Percentiles rank a stretch among this genome's conserved stretches.
Conservation (phyloP, 2,113 vertebrate species). For the Ornithorhynchus anatinus region DNA sequence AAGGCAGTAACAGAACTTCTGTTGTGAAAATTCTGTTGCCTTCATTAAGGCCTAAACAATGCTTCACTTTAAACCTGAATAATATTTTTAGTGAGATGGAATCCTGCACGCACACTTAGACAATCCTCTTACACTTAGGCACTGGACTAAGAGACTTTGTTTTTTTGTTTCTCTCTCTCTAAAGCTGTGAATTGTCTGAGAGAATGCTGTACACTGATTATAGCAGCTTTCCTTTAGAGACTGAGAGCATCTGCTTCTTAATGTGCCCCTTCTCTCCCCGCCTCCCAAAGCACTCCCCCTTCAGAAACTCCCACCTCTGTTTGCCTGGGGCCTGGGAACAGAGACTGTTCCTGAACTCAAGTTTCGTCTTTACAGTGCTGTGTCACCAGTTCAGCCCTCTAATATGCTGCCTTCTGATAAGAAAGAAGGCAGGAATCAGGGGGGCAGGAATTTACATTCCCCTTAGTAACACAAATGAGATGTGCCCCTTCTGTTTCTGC, state of each 20-base stretch:
- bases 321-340: conserved; percentile 70
- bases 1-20: conserved; percentile 70
- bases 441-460: conserved; percentile 56
- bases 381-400: conserved; percentile 56
- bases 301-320: conserved; percentile 58
- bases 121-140: conserved; percentile 65
- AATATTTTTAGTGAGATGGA: conserved; percentile 62
- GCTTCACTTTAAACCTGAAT: conserved; percentile 67
- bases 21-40: conserved; percentile 72
- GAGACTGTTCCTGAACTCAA: conserved; percentile 32
- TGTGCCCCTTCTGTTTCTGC: conserved; percentile 8
- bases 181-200: conserved; percentile 64
- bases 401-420: conserved; percentile 51
- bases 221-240: conserved; percentile 65
- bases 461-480: conserved; percentile 34
- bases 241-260: conserved; percentile 72
- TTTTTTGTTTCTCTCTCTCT: conserved; percentile 20
- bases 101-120: conserved; percentile 58
- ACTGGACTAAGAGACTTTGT: conserved; percentile 57
- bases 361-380: conserved; percentile 31
- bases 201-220: conserved; percentile 63
- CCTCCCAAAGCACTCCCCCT: conserved; percentile 44
- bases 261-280: conserved; percentile 39
- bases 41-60: conserved; percentile 75
- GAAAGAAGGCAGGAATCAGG: conserved; percentile 40